phyloP scores from a whole-genome alignment of 2,113 vertebrate species.

The Sander lucioperca region DNA sequence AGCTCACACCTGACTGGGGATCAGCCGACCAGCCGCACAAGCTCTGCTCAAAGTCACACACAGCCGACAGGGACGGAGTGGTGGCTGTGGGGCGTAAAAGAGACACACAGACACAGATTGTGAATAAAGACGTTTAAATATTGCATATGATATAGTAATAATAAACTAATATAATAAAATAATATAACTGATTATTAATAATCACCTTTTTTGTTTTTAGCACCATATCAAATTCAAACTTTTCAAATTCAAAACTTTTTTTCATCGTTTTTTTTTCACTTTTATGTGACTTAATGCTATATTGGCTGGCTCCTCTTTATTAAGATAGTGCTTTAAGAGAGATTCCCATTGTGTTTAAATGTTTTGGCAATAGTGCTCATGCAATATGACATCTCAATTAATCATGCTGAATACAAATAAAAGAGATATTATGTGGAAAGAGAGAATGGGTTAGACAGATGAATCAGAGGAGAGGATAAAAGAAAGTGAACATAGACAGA shows the following conservation, averaged over 20 bases:
- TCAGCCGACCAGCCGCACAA: conserved; percentile 95
- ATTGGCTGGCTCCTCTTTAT: conserved; percentile 4
- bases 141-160: too few species aligned
- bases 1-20: conserved; percentile 88
- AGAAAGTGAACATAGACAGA: neutral
- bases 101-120: conserved; percentile 33
- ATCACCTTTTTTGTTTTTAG: neutral
- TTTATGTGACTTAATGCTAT: conserved; percentile 3
- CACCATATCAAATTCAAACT: conserved; percentile 1
- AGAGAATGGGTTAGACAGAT: conserved; percentile 1
- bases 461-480: neutral
- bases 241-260: neutral
- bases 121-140: neutral
- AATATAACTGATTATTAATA: neutral
- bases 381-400: conserved; percentile 36
- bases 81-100: conserved; percentile 68
- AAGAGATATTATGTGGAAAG: conserved; percentile 7
- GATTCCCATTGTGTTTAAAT: conserved; percentile 20
- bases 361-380: conserved; percentile 26
- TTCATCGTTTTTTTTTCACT: neutral
- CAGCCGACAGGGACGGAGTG: conserved; percentile 86
- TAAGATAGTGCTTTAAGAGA: conserved; percentile 12
- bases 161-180: too few species aligned
- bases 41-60: conserved; percentile 93
- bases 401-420: conserved; percentile 15